Evolutionary conservation across 2,888 invertebrate species (phyloP).

Genomic region (Arge pagana): DNA sequence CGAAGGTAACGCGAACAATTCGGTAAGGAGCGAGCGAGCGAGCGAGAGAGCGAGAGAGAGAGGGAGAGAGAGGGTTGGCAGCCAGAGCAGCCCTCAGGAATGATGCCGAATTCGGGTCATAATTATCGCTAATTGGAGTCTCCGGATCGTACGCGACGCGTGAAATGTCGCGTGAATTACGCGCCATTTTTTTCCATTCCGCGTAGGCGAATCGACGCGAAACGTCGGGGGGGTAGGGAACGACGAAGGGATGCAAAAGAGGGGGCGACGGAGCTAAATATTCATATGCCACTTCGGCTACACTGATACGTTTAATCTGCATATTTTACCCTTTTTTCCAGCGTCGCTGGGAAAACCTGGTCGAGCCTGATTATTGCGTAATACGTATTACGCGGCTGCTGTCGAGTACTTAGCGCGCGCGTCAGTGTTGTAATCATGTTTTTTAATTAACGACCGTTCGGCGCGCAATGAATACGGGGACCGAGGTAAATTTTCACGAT

Average conservation of each 20-base stretch:
- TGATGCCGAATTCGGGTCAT: conserved; percentile 48
- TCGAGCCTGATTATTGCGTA: conserved; percentile 19
- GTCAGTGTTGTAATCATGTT: conserved; percentile 19
- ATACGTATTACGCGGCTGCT: conserved; percentile 15
- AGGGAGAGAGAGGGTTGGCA: conserved; percentile 5
- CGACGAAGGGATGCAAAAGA: too few relatives aligned
- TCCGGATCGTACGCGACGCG: conserved; percentile 41
- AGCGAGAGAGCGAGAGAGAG: conserved; percentile 17
- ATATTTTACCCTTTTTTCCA: conserved; percentile 21
- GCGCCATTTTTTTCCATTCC: conserved; percentile 39
- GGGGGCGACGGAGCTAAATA: conserved; percentile 11
- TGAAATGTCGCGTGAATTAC: conserved; percentile 43
- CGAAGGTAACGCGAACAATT: conserved; percentile 18
- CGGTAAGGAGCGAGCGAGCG: conserved; percentile 14
- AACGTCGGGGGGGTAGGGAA: too few relatives aligned
- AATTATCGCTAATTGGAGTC: conserved; percentile 54
- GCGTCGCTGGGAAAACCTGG: conserved; percentile 11
- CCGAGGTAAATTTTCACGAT: too few relatives aligned
- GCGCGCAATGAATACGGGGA: conserved; percentile 11
- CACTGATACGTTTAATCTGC: conserved; percentile 21
- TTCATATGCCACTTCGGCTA: conserved; percentile 19
- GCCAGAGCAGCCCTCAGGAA: conserved; percentile 38
- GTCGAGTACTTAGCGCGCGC: conserved; percentile 11
- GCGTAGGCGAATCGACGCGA: conserved; percentile 11
- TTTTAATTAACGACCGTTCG: conserved; percentile 20